These are phyloP conservation scores for Trichechus manatus DNA, from an alignment of 2,113 vertebrate genomes.

Conservation along the genomic window DNA sequence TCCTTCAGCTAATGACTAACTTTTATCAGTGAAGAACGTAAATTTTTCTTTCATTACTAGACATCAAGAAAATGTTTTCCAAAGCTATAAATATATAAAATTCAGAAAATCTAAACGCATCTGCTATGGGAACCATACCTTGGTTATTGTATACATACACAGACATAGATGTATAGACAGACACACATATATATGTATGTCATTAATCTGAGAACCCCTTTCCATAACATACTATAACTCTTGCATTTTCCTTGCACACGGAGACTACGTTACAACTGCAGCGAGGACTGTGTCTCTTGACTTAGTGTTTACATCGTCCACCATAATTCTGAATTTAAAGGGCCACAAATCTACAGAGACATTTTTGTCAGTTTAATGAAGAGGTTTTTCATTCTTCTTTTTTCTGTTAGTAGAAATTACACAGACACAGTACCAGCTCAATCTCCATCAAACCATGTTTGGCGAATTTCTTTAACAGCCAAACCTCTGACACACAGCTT, in stretches of 20 bases:
- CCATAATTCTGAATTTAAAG: slow-evolving; percentile 52
- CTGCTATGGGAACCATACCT: neutral
- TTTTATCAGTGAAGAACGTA: neutral
- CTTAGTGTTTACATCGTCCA: neutral
- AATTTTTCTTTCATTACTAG: slow-evolving; percentile 17
- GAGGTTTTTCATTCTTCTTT: neutral
- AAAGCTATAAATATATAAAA: slow-evolving; percentile 37
- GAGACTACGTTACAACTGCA: neutral
- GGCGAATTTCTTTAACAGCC: slow-evolving; percentile 15
- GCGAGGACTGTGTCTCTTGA: neutral
- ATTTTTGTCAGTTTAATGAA: slow-evolving; percentile 13
- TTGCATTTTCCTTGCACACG: neutral
- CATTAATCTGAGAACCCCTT: neutral
- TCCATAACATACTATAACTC: neutral
- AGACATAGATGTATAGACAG: neutral
- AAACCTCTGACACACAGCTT: neutral
- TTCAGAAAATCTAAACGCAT: neutral
- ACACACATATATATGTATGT: neutral
- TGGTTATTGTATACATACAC: neutral
- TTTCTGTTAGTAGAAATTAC: slow-evolving; percentile 19
- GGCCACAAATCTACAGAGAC: neutral
- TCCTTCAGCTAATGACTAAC: neutral
- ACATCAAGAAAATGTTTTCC: slow-evolving; percentile 30
- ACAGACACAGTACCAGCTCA: neutral
- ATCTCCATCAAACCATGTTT: neutral